These are phyloP conservation scores for Acanthosepion lycidas DNA, from an alignment of 2,888 invertebrate species.

Conservation along the genomic window DNA sequence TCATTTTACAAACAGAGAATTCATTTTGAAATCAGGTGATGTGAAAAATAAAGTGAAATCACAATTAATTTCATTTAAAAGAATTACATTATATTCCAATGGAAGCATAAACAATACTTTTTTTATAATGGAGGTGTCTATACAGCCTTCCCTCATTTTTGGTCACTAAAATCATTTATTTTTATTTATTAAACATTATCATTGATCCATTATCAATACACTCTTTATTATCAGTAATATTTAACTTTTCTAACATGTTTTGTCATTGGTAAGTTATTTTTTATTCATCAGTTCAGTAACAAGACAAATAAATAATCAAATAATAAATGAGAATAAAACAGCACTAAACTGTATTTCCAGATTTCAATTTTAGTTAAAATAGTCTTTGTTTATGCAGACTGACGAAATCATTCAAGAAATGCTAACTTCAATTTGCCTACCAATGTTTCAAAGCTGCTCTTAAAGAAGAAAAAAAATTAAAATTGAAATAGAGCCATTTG, in stretches of 20 bases:
- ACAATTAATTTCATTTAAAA: neutral
- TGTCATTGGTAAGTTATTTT: no score
- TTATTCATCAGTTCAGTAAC: no score
- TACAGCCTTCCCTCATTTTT: no score
- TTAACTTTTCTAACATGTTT: no score
- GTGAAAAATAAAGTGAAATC: neutral
- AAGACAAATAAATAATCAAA: no score
- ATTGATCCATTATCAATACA: no score
- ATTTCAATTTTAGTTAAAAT: slow-evolving; percentile 6
- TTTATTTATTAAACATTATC: no score
- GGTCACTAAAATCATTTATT: no score
- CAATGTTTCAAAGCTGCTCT: neutral
- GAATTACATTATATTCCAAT: neutral
- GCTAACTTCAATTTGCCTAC: neutral
- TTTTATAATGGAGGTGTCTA: no score
- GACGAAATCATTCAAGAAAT: neutral
- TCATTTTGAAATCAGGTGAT: neutral
- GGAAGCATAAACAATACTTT: neutral
- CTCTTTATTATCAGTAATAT: no score
- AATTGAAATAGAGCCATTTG: neutral
- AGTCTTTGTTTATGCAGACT: neutral
- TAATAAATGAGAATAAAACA: neutral
- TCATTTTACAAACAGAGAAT: no score
- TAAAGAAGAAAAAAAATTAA: neutral
- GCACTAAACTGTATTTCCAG: neutral